These are phyloP conservation scores for Empidonax alnorum DNA, from an alignment of 2,113 vertebrate genomes.

Conservation along the genomic window DNA sequence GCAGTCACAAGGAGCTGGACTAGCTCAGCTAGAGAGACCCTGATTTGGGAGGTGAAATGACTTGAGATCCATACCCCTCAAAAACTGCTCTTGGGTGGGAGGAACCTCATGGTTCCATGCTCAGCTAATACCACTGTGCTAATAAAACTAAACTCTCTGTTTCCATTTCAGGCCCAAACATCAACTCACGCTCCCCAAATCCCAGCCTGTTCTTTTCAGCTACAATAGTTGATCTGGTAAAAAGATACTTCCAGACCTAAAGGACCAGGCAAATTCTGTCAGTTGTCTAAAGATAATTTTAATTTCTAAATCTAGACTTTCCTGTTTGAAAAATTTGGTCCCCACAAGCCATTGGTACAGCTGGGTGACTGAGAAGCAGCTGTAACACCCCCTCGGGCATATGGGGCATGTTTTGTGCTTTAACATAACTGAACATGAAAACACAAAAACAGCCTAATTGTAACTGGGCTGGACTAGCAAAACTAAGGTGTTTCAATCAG, in stretches of 20 bases:
- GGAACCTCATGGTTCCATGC: fast-evolving
- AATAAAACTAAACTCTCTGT: background rate
- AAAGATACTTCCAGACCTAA: background rate
- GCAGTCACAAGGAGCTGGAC: background rate
- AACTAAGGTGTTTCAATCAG: background rate
- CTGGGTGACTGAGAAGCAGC: background rate
- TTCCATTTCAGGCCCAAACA: background rate
- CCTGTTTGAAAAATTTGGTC: background rate
- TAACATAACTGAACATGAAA: fast-evolving
- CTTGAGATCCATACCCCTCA: background rate
- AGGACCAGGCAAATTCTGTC: background rate
- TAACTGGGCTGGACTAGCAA: background rate
- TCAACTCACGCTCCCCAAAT: background rate
- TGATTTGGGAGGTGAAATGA: background rate
- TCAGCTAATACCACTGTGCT: background rate
- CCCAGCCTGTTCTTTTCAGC: background rate
- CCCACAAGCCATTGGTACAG: background rate
- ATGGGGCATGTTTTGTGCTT: background rate
- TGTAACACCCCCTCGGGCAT: fast-evolving
- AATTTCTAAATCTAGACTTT: background rate
- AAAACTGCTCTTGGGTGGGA: background rate
- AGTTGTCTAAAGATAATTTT: background rate
- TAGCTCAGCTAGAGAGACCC: background rate
- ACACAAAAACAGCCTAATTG: background rate
- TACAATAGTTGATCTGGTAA: background rate